Percentiles rank a stretch among this genome's conserved stretches.
Evolutionary conservation across 2,113 vertebrate species (phyloP).

Genomic region (Stercorarius parasiticus): DNA sequence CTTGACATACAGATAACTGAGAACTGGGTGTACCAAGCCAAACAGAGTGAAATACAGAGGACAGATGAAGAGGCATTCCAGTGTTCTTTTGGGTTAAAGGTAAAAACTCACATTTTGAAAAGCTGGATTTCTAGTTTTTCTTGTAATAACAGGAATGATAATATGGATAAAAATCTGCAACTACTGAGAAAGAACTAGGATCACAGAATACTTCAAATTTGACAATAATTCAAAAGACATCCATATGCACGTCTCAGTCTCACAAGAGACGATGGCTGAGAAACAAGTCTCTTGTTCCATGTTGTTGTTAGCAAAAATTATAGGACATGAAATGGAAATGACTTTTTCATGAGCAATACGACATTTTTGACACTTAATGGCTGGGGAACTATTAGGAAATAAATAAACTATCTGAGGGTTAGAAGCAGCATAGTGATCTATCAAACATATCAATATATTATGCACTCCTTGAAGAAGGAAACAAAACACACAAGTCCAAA

Average conservation of each 20-base stretch:
- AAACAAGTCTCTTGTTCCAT: neutral
- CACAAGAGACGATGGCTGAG: neutral
- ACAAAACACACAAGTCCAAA: neutral
- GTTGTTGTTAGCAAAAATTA: neutral
- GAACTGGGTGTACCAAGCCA: neutral
- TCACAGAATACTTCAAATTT: neutral
- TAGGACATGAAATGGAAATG: neutral
- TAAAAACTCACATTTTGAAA: neutral
- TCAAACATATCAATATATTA: neutral
- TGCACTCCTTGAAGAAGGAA: neutral
- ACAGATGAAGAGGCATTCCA: neutral
- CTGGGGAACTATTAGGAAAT: neutral
- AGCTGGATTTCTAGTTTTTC: neutral
- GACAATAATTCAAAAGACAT: neutral
- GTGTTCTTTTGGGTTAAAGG: neutral
- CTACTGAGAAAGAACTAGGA: neutral
- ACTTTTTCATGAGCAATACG: neutral
- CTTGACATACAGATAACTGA: neutral
- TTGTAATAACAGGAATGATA: neutral
- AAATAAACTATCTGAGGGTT: neutral
- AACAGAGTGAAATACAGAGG: neutral
- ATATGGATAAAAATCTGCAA: neutral
- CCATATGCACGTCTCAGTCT: neutral
- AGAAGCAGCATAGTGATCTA: neutral
- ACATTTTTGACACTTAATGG: neutral